Evolutionary conservation across 2,113 vertebrate genomes (phyloP).

Genomic region (Petrocephalus microphthalmus): DNA sequence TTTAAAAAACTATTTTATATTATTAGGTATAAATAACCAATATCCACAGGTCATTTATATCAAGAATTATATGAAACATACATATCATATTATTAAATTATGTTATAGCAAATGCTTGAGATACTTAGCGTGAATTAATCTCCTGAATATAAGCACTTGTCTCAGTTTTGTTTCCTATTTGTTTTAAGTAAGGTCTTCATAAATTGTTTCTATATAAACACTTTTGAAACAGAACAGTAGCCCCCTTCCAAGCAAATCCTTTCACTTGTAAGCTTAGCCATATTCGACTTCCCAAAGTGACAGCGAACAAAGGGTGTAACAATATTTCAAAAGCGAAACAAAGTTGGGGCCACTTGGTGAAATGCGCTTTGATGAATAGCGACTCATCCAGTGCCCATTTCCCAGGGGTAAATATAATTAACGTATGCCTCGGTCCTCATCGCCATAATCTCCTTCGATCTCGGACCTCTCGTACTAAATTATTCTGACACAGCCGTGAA

Average conservation of each 20-base stretch:
- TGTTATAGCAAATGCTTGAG: not conserved
- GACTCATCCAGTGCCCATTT: slow-evolving; percentile 4
- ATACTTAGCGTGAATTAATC: not conserved
- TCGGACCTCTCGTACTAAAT: slow-evolving; percentile 24
- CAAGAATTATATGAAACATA: not conserved
- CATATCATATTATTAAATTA: not conserved
- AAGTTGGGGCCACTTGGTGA: not conserved
- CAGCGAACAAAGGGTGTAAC: not conserved
- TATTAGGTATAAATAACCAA: not conserved
- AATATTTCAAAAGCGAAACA: slow-evolving; percentile 6
- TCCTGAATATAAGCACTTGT: not conserved
- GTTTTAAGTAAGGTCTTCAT: not conserved
- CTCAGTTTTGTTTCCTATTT: not conserved
- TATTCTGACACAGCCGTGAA: slow-evolving; percentile 35
- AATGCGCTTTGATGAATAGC: slow-evolving; percentile 10
- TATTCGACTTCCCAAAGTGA: not conserved
- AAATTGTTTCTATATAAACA: not conserved
- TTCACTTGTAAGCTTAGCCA: not conserved
- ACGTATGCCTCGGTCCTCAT: slow-evolving; percentile 8
- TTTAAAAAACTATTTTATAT: not conserved
- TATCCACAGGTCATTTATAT: not conserved
- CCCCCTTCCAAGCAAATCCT: not conserved
- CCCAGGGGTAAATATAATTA: slow-evolving; percentile 19
- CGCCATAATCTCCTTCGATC: slow-evolving; percentile 25
- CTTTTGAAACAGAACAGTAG: not conserved